These are phyloP conservation scores for Aphrophora alni DNA, from an alignment of 2,888 invertebrate species.

Conservation along the genomic window DNA sequence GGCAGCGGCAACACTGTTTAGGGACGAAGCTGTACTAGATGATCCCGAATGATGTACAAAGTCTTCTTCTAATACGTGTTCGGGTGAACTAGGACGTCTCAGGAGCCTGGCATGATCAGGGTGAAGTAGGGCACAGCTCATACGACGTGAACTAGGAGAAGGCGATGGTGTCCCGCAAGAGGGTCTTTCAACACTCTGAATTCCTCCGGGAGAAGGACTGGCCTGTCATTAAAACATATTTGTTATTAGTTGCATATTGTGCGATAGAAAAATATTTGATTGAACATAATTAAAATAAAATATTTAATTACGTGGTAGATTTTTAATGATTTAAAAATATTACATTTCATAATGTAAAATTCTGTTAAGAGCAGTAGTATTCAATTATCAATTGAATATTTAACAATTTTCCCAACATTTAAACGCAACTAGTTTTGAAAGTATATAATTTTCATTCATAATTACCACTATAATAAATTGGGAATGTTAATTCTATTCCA, in stretches of 20 bases:
- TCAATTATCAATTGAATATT: too few relatives aligned
- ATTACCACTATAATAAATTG: too few relatives aligned
- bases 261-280: too few relatives aligned
- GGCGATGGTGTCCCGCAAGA: constrained; percentile 51
- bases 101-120: constrained; percentile 74
- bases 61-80: constrained; percentile 43
- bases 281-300: too few relatives aligned
- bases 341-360: too few relatives aligned
- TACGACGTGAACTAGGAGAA: constrained; percentile 60
- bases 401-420: too few relatives aligned
- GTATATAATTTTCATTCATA: too few relatives aligned
- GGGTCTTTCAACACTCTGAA: constrained; percentile 21
- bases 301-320: too few relatives aligned
- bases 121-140: constrained; percentile 65
- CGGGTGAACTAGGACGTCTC: constrained; percentile 53
- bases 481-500: too few relatives aligned
- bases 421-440: too few relatives aligned
- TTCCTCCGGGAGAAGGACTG: constrained; percentile 51
- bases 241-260: background rate
- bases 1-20: constrained; percentile 61
- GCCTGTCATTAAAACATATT: constrained; percentile 56
- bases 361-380: too few relatives aligned
- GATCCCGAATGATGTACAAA: constrained; percentile 53
- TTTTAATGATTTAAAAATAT: too few relatives aligned
- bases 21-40: constrained; percentile 65